Conservation (phyloP, 2,113 vertebrate species). For the Erythrocercus mccallii region DNA sequence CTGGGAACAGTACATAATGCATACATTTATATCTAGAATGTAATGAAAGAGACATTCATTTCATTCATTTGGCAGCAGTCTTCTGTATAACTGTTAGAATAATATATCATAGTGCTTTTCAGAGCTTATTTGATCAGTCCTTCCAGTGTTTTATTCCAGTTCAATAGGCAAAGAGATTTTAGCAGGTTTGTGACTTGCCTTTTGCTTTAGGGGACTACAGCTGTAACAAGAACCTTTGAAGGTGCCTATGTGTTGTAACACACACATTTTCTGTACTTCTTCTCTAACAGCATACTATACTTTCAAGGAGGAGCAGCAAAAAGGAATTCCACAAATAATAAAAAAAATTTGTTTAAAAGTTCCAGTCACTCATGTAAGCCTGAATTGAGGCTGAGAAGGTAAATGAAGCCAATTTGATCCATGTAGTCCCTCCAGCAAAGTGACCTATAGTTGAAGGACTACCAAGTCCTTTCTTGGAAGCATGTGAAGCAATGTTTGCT, state of each 20-base stretch:
- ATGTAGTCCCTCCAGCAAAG: neutral
- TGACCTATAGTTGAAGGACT: neutral
- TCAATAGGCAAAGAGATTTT: neutral
- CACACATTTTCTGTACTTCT: neutral
- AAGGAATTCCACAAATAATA: neutral
- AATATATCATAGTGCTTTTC: neutral
- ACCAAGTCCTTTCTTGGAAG: neutral
- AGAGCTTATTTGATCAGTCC: neutral
- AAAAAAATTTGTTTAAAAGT: neutral
- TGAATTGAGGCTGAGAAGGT: neutral
- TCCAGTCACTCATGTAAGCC: neutral
- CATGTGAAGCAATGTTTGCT: neutral
- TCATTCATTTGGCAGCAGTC: neutral
- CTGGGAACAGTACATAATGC: neutral
- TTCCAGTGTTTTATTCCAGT: neutral
- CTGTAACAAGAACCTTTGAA: neutral
- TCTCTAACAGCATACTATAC: neutral
- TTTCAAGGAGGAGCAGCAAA: neutral
- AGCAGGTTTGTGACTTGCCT: neutral
- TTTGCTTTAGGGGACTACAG: neutral
- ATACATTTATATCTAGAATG: neutral
- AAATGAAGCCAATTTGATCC: neutral
- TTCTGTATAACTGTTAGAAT: neutral
- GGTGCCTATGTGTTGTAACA: neutral
- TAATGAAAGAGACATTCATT: neutral